Conservation (phyloP, 2,797 vertebrate species). For the Acrossocheilus wenchowensis region DNA sequence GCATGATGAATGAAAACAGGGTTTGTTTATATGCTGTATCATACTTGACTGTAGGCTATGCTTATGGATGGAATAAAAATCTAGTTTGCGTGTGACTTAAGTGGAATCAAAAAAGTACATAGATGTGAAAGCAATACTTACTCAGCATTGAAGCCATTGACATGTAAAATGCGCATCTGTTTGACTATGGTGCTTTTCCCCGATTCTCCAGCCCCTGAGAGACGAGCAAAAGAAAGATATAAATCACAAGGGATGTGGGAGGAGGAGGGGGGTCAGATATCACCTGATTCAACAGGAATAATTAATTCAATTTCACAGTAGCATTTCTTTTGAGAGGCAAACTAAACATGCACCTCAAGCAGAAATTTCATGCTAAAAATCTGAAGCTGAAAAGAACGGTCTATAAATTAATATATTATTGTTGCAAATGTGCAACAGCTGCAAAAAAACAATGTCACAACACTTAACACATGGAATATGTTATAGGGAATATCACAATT, state of each 20-base stretch:
- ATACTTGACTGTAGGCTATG: not conserved
- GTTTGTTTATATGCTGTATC: not conserved
- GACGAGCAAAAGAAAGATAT: constrained; percentile 69
- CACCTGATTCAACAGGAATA: constrained; percentile 87
- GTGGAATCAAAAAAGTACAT: not conserved
- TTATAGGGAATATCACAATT: not conserved
- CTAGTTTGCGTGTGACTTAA: not conserved
- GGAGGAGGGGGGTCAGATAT: constrained; percentile 52
- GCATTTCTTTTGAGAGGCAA: constrained; percentile 13
- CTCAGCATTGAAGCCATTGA: constrained; percentile 99
- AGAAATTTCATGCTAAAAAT: not conserved
- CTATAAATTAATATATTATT: not conserved
- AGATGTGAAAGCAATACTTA: constrained; percentile 80
- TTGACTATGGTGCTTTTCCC: constrained; percentile 99
- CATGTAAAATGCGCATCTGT: constrained; percentile 98
- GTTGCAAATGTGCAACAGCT: not conserved
- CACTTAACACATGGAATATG: not conserved
- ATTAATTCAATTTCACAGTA: constrained; percentile 23
- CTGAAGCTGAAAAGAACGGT: not conserved
- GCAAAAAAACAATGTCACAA: not conserved
- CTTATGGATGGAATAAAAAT: not conserved
- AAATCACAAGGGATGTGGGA: constrained; percentile 39
- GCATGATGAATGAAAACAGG: not conserved
- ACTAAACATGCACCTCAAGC: constrained; percentile 17
- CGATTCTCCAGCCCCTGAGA: constrained; percentile 96